A percentile compares a stretch with the other conserved stretches of the same genome.
Evolutionary conservation across 2,797 vertebrate species (phyloP).

Genomic region (Apodemus agrarius): DNA sequence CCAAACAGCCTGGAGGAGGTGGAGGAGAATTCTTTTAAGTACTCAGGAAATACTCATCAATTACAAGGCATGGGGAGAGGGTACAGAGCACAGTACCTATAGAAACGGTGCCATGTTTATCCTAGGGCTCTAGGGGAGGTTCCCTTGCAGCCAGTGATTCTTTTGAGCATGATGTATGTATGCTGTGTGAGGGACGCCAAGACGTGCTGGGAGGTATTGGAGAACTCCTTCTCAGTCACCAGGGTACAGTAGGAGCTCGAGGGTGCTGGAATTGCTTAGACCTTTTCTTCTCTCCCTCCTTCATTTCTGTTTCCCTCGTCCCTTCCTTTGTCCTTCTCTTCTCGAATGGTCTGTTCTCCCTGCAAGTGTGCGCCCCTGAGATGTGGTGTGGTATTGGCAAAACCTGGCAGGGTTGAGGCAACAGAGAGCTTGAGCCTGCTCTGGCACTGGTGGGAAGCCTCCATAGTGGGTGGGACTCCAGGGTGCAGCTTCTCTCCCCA

Average conservation of each 20-base stretch:
- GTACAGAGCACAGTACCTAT: rapidly evolving
- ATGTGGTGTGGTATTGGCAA: background rate
- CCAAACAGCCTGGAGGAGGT: background rate
- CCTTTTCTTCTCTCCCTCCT: background rate
- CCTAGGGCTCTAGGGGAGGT: background rate
- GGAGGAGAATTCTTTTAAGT: background rate
- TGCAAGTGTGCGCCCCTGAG: background rate
- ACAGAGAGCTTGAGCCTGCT: background rate
- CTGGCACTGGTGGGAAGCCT: background rate
- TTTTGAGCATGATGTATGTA: background rate
- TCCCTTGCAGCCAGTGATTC: background rate
- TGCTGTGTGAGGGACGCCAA: background rate
- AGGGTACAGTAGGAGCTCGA: background rate
- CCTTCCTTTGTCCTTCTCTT: background rate
- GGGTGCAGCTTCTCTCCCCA: background rate
- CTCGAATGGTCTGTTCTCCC: background rate
- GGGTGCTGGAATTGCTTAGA: background rate
- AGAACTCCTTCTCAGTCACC: background rate
- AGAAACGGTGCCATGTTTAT: background rate
- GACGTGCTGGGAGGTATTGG: background rate
- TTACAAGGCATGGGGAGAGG: background rate
- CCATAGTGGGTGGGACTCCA: rapidly evolving
- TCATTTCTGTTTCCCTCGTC: background rate
- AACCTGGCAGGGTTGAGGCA: background rate
- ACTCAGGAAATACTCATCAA: background rate